Base-by-base conservation (phyloP, 2,888 invertebrate genomes). In the Cyclophora albipunctata region DNA sequence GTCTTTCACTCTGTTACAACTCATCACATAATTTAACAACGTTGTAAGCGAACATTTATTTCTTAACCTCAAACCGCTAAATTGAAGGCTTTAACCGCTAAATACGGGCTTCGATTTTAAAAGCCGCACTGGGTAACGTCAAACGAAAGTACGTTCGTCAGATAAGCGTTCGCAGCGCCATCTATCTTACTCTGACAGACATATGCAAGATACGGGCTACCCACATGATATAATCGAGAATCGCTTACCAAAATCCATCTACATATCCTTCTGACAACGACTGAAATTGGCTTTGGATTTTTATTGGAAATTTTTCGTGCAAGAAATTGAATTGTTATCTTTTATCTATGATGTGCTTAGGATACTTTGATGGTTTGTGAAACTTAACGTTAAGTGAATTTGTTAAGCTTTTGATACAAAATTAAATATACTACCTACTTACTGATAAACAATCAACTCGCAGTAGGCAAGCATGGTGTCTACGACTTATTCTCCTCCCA, bases 151-250 rank as follows among this genome's bases (percentile, higher is more conserved):
- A 37, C 37, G 37, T 37, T 54, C 51, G 60, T 55, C 66, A 76
- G 81, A 82, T 83, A 83, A 79, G 74, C 73, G 67, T 52, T 61
- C 71, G 64, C 62, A 64, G 59, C 67, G 73, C 76, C 78, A 83
- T 84, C 78, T 80, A 78, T 84, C 84, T 84, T 84, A 72, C 71
- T 76, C 74, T 62, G 55, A 51, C 62, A 72, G 78, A 78, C 78
- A 66, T 75, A 67, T 67, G 71, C 67, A 62, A 66, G 75, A 78
- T 77, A 75, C 71, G 69, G 68, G 69, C 56, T 58, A 63, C 76
- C 75, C 75, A 68, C 73, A 75, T 73, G 74, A 74, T 78, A 75
- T 78, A 73, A 79, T 79, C 79, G 76, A 72, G 72, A 78, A 78
- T 71, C 78, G 77, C 71, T 78, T 76, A 75, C 73, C 65, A 61